Conservation (phyloP, 2,888 invertebrate species). For the Cosmopolites sordidus region DNA sequence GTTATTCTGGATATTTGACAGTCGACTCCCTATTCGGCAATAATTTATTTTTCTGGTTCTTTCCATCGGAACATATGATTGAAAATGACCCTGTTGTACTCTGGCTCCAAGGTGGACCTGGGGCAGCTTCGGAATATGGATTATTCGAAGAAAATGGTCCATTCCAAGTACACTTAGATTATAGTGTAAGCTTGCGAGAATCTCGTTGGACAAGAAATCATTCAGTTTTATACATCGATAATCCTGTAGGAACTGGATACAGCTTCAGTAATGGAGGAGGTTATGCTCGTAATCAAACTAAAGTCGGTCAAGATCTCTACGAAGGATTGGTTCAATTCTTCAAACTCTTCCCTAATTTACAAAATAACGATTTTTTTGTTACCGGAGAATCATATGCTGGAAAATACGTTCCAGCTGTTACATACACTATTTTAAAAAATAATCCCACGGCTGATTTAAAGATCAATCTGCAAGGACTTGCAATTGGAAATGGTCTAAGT, state of each 20-base stretch:
- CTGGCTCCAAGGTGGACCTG: constrained; percentile 76
- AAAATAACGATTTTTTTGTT: constrained; percentile 70
- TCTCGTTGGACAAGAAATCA: constrained; percentile 75
- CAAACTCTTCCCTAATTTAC: constrained; percentile 69
- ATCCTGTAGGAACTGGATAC: constrained; percentile 82
- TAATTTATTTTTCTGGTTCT: constrained; percentile 86
- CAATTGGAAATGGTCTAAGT: constrained; percentile 65
- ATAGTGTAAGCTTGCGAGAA: constrained; percentile 50
- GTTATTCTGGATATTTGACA: constrained; percentile 74
- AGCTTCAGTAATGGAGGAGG: constrained; percentile 79
- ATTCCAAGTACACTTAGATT: constrained; percentile 49
- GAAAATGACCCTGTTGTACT: constrained; percentile 65
- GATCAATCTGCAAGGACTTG: constrained; percentile 33
- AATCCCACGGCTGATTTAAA: constrained; percentile 41
- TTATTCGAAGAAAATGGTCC: constrained; percentile 81
- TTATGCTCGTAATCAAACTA: constrained; percentile 70
- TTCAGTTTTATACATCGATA: constrained; percentile 84
- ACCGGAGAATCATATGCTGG: constrained; percentile 88
- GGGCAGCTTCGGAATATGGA: constrained; percentile 69
- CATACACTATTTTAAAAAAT: constrained; percentile 63
- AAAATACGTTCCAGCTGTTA: constrained; percentile 69
- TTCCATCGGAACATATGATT: constrained; percentile 58
- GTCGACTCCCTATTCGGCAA: constrained; percentile 70
- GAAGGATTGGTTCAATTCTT: constrained; percentile 74
- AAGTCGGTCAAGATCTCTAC: constrained; percentile 75